phyloP scores from a whole-genome alignment of 1,140 invertebrate genomes.

The Bradysia coprophila region DNA sequence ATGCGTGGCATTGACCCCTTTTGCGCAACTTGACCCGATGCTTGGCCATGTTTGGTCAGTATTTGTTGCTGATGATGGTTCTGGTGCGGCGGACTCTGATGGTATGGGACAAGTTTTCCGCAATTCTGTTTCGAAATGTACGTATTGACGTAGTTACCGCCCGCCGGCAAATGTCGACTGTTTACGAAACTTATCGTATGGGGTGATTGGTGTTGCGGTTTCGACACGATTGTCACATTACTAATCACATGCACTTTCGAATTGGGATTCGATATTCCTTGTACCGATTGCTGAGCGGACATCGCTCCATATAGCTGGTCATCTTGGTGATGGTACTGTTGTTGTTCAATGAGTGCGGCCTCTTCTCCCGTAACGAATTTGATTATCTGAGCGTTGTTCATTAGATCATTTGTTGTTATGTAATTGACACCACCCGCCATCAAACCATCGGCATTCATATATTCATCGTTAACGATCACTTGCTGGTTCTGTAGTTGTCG shows the following conservation, averaged over 20 bases:
- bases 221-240: slow-evolving; percentile 20
- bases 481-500: not conserved
- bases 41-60: not conserved
- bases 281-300: slow-evolving; percentile 7
- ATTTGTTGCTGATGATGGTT: not conserved
- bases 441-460: not conserved
- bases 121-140: not conserved
- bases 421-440: slow-evolving; percentile 1
- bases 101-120: too few species aligned
- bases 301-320: not conserved
- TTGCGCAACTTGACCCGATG: not conserved
- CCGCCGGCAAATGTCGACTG: slow-evolving; percentile 6
- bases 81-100: not conserved
- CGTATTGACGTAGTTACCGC: slow-evolving; percentile 3
- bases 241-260: slow-evolving; percentile 10
- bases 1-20: slow-evolving; percentile 5
- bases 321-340: slow-evolving; percentile 1
- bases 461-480: not conserved
- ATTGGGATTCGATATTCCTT: slow-evolving; percentile 7
- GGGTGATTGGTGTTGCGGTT: slow-evolving; percentile 4
- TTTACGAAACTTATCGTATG: slow-evolving; percentile 10
- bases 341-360: slow-evolving; percentile 15
- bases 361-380: slow-evolving; percentile 18
- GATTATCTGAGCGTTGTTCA: slow-evolving; percentile 19
- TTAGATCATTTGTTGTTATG: slow-evolving; percentile 8